These are phyloP conservation scores for Pogoniulus pusillus DNA, from an alignment of 2,797 vertebrate genomes.

Conservation along the genomic window DNA sequence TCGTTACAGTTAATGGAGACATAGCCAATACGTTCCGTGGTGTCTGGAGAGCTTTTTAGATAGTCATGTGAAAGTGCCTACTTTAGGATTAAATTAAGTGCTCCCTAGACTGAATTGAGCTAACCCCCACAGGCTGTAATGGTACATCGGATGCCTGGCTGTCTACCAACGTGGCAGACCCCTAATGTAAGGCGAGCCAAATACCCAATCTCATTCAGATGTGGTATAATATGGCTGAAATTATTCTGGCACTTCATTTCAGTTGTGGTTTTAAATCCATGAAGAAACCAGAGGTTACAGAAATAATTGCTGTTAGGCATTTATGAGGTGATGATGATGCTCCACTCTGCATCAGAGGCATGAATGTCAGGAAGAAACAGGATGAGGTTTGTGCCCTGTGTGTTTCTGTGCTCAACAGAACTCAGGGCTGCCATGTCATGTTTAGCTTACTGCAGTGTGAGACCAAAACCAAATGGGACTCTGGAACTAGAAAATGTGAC, in stretches of 20 bases:
- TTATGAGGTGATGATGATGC: background rate
- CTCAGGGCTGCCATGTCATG: background rate
- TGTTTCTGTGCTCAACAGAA: fast-evolving
- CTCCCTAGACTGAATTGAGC: fast-evolving
- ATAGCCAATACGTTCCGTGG: fast-evolving
- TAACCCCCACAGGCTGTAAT: fast-evolving
- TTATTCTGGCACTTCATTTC: background rate
- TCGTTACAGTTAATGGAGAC: fast-evolving
- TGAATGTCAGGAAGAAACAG: background rate
- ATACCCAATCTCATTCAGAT: fast-evolving
- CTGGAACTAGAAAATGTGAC: background rate
- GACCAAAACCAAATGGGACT: background rate
- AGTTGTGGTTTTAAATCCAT: background rate
- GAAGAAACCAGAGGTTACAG: background rate
- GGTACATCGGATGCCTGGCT: too few relatives aligned
- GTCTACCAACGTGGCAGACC: fast-evolving
- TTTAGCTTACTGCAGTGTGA: background rate
- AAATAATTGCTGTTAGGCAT: background rate
- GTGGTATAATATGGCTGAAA: background rate
- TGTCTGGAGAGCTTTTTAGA: background rate
- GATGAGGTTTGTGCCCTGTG: fast-evolving
- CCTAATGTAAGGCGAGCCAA: background rate
- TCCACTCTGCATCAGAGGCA: background rate
- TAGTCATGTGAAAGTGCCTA: background rate
- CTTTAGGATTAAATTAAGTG: background rate